phyloP scores from a whole-genome alignment of 2,113 vertebrate genomes.

The Carassius auratus region DNA sequence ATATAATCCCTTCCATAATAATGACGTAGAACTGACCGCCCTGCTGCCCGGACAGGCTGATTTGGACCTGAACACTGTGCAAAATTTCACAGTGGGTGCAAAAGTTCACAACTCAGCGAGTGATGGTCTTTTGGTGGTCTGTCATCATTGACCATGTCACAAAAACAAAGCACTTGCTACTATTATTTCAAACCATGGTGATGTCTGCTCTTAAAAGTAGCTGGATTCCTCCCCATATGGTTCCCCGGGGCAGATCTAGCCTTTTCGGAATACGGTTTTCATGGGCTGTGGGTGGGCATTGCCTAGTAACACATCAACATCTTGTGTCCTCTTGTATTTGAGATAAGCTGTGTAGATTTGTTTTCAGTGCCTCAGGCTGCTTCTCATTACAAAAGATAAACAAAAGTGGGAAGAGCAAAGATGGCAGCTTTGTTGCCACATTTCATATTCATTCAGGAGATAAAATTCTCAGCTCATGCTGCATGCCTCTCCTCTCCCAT shows the following conservation, averaged over 20 bases:
- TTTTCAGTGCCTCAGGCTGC: constrained; percentile 1
- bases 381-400: constrained; percentile 40
- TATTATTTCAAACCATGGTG: neutral
- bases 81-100: constrained; percentile 20
- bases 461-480: constrained; percentile 10
- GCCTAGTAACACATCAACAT: constrained; percentile 56
- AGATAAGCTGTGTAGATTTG: constrained; percentile 36
- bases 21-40: constrained; percentile 12
- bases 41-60: neutral
- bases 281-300: constrained; percentile 58
- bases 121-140: neutral
- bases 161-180: constrained; percentile 3
- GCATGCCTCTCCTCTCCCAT: neutral
- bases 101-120: constrained; percentile 4
- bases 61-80: constrained; percentile 15
- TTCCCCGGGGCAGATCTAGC: neutral
- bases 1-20: constrained; percentile 17
- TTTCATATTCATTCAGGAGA: neutral
- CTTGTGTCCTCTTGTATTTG: constrained; percentile 29
- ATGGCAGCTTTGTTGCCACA: neutral
- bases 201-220: neutral
- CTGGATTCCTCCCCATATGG: neutral
- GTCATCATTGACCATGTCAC: neutral
- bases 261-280: constrained; percentile 64
- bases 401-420: constrained; percentile 17